Conservation (phyloP, 2,797 vertebrate genomes). For the Xyrichtys novacula region DNA sequence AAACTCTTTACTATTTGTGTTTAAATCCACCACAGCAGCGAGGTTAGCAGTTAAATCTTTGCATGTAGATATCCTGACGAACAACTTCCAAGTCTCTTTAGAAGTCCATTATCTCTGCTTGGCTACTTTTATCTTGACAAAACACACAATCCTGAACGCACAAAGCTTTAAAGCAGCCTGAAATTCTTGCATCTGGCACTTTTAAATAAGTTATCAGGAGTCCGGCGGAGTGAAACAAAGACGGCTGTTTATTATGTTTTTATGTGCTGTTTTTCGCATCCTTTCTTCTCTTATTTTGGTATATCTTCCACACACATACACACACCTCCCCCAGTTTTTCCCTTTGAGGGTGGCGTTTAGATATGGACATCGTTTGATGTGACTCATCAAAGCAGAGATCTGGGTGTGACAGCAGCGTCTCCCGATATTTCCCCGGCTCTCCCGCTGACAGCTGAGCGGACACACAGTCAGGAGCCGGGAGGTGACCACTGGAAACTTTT, state of each 20-base stretch:
- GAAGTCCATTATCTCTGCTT: slow-evolving; percentile 90
- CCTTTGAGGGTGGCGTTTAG: slow-evolving; percentile 73
- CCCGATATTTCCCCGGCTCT: slow-evolving; percentile 80
- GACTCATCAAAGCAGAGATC: slow-evolving; percentile 76
- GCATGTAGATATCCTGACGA: slow-evolving; percentile 87
- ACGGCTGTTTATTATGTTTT: slow-evolving; percentile 73
- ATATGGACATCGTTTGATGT: slow-evolving; percentile 78
- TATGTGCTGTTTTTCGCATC: slow-evolving; percentile 53
- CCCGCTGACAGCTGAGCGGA: slow-evolving; percentile 69
- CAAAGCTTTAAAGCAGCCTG: slow-evolving; percentile 51
- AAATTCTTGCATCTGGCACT: slow-evolving; percentile 57
- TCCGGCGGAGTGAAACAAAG: slow-evolving; percentile 57
- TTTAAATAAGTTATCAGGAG: slow-evolving; percentile 81
- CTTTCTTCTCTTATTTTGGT: slow-evolving; percentile 59
- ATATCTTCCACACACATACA: slow-evolving; percentile 55
- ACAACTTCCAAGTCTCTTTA: slow-evolving; percentile 90
- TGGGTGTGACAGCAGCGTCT: slow-evolving; percentile 78
- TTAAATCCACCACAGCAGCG: slow-evolving; percentile 89
- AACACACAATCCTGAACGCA: slow-evolving; percentile 39
- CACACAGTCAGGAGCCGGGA: slow-evolving; percentile 69
- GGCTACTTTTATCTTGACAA: slow-evolving; percentile 87
- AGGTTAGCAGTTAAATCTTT: slow-evolving; percentile 89
- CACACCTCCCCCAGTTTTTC: slow-evolving; percentile 64
- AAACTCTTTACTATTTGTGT: slow-evolving; percentile 86
- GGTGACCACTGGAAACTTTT: slow-evolving; percentile 77